Evolutionary conservation across 2,113 vertebrate genomes (phyloP).

Genomic region (Collichthys lucidus): DNA sequence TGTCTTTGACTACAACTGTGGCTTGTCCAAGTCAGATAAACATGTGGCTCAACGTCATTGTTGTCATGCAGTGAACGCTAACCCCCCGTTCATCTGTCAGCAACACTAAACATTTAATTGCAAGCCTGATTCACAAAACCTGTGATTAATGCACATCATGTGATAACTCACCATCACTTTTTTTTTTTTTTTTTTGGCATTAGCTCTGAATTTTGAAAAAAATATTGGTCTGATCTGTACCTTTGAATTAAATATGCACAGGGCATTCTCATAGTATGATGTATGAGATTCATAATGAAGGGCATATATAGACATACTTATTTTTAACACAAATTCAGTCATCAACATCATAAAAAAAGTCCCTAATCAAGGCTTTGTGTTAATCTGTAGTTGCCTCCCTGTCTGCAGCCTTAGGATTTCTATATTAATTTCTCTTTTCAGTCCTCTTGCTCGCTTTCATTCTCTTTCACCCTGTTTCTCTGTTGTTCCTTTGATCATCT

Average conservation of each 20-base stretch:
- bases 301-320: not conserved
- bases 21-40: too few relatives aligned
- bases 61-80: too few relatives aligned
- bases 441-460: slow-evolving; percentile 15
- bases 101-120: too few relatives aligned
- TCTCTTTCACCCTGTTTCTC: slow-evolving; percentile 26
- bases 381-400: slow-evolving; percentile 4
- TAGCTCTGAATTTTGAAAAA: not conserved
- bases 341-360: slow-evolving; percentile 16
- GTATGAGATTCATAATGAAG: not conserved
- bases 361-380: slow-evolving; percentile 22
- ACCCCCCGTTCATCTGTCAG: too few relatives aligned
- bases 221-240: not conserved
- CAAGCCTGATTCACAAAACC: too few relatives aligned
- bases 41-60: too few relatives aligned
- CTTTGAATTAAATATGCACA: not conserved
- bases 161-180: too few relatives aligned
- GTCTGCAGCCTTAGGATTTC: slow-evolving; percentile 42
- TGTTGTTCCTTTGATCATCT: slow-evolving; percentile 57
- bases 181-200: too few relatives aligned
- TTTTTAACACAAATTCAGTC: slow-evolving; percentile 9
- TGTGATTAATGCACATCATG: too few relatives aligned
- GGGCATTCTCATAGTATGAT: not conserved
- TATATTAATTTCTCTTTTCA: slow-evolving; percentile 41
- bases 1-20: too few relatives aligned